Conservation (phyloP, 1,140 invertebrate genomes). For the Melipona quadrifasciata region DNA sequence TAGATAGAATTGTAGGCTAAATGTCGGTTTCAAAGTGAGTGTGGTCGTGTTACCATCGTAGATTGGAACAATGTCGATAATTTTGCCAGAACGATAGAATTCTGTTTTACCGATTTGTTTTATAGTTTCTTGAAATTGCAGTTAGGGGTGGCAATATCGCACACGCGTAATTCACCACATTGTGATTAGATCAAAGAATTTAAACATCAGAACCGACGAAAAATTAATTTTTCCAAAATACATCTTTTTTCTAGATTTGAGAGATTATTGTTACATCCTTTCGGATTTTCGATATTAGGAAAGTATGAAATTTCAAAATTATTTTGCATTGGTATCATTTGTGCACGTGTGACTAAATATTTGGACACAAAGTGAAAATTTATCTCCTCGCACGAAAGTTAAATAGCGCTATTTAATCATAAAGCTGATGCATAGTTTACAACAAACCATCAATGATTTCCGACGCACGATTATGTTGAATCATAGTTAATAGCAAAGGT, state of each 20-base stretch:
- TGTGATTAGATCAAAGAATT: background rate
- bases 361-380: too few species aligned
- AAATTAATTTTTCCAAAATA: background rate
- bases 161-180: background rate
- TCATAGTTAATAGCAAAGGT: background rate
- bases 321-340: background rate
- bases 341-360: too few species aligned
- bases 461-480: background rate
- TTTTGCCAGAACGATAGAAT: background rate
- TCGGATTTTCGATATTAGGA: background rate
- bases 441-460: rapidly evolving
- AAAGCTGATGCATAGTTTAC: background rate
- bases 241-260: background rate
- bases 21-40: too few species aligned
- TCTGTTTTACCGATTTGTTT: background rate
- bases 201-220: too few species aligned
- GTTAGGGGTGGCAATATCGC: background rate
- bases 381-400: too few species aligned
- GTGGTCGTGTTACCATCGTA: too few species aligned
- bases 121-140: background rate
- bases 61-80: too few species aligned
- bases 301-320: background rate
- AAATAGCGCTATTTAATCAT: too few species aligned
- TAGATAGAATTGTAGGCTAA: too few species aligned
- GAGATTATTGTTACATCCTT: too few species aligned